Conservation (phyloP, 1,140 invertebrate species). For the Acromyrmex echinatior region DNA sequence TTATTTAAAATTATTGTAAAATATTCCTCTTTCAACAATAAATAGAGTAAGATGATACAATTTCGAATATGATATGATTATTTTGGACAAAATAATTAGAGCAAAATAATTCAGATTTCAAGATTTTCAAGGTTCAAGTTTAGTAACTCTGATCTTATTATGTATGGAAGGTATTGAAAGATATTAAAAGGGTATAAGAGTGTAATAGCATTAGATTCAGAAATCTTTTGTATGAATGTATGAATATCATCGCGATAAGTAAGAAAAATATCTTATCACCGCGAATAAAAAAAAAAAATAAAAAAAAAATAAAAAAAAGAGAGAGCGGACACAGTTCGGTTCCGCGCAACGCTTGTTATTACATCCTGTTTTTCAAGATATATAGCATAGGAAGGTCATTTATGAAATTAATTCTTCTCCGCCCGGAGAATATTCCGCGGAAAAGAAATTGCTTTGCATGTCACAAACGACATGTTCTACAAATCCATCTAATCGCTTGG, state of each 20-base stretch:
- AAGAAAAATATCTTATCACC: constrained; percentile 48
- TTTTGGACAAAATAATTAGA: too few relatives aligned
- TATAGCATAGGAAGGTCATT: constrained; percentile 23
- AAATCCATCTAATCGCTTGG: constrained; percentile 48
- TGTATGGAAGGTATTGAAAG: too few relatives aligned
- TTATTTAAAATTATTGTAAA: too few relatives aligned
- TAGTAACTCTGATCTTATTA: too few relatives aligned
- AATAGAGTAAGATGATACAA: too few relatives aligned
- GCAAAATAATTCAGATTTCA: too few relatives aligned
- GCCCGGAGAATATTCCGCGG: constrained; percentile 14
- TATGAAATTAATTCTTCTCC: constrained; percentile 46
- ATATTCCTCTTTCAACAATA: too few relatives aligned
- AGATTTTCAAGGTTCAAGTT: too few relatives aligned
- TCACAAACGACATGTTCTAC: constrained; percentile 40
- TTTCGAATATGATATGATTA: too few relatives aligned
- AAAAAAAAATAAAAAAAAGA: constrained; percentile 13
- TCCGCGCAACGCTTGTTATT: constrained; percentile 38
- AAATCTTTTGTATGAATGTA: too few relatives aligned
- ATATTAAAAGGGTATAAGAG: too few relatives aligned
- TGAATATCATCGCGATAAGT: background rate
- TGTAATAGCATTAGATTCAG: too few relatives aligned
- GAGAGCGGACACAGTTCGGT: background rate
- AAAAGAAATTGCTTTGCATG: constrained; percentile 55
- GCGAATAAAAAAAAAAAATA: background rate
- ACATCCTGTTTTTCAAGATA: constrained; percentile 47